Evolutionary conservation across 2,113 vertebrate genomes (phyloP), one percentile per base, ranked within the genome.

Genomic region (Rhegmatorhina hoffmannsi): DNA sequence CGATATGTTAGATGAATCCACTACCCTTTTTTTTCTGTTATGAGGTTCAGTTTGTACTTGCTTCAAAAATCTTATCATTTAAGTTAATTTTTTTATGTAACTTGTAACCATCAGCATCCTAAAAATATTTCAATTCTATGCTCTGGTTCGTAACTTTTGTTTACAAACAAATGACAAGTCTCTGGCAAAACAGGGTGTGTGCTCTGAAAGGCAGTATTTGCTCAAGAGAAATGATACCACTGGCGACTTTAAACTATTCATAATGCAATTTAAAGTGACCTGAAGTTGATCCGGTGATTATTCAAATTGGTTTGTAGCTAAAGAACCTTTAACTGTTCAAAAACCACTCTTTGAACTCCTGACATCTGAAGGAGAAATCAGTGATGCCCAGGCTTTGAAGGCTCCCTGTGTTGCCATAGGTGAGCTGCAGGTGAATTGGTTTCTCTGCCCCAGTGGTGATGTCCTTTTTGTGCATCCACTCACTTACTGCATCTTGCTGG

Each of bases 151-250:
- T 77, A 64, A 62, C 29, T 81, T 4, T 53, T 94, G 92, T 96
- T 96, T 95, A 95, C 92, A 95, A 89, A 59, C 47, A 74, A 66
- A 38, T n/a, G 24, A 28, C 28, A n/a, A 18, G 58, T 36, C 38
- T 90, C 47, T 86, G 87, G 44, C 34, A 73, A 68, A 94, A 62
- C 67, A 78, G 67, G 77, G 58, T 67, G 12, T 77, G 66, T 87
- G 33, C 66, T 87, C 49, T 68, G 46, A 83, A 77, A 82, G 34
- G 74, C 72, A 46, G 23, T 33, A 10, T 62, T 72, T 89, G 36
- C 64, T 70, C 26, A 79, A 76, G 33, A 72, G 69, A 89, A 94
- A 59, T 60, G 0, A 55, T 26, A 58, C 36, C 50, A 33, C 81
- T 82, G 66, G 11, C 36, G 83, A 16, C 72, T 79, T 66, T 60